These are phyloP conservation scores for Aplochiton taeniatus DNA, from an alignment of 2,797 vertebrate genomes.

Conservation along the genomic window DNA sequence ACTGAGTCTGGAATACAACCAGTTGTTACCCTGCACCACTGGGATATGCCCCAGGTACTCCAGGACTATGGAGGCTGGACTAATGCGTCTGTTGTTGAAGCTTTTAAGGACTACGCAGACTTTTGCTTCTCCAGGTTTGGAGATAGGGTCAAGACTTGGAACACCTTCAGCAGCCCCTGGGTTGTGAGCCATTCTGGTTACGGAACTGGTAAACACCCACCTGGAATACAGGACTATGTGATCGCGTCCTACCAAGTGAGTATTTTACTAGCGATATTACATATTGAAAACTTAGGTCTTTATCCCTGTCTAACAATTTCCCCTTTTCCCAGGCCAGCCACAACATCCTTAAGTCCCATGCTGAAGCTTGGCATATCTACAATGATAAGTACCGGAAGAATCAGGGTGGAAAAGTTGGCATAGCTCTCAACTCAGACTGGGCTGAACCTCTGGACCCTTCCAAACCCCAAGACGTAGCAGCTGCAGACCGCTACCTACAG, in stretches of 20 bases:
- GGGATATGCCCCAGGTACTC: constrained; percentile 89
- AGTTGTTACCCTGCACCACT: constrained; percentile 88
- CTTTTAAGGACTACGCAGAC: constrained; percentile 85
- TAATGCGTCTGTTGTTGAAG: constrained; percentile 76
- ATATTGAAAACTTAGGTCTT: no score
- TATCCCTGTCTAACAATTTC: constrained; percentile 3
- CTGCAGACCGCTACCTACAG: constrained; percentile 86
- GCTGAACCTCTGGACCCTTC: constrained; percentile 77
- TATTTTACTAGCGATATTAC: not conserved
- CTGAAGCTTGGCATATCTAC: constrained; percentile 89
- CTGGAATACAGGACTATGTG: constrained; percentile 81
- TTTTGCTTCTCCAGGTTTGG: constrained; percentile 91
- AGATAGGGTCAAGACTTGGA: constrained; percentile 87
- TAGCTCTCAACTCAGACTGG: constrained; percentile 92
- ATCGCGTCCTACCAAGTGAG: constrained; percentile 86
- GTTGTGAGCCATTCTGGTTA: constrained; percentile 90
- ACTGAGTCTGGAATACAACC: constrained; percentile 80
- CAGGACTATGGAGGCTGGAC: constrained; percentile 88
- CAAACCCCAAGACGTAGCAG: constrained; percentile 74
- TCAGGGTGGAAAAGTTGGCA: constrained; percentile 86
- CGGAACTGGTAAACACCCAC: constrained; percentile 86
- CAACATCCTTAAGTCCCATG: constrained; percentile 88
- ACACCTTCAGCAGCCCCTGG: constrained; percentile 94
- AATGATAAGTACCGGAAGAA: constrained; percentile 74
- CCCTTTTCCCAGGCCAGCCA: constrained; percentile 79